These are phyloP conservation scores for Mimumesa dahlbomi DNA, from an alignment of 2,888 invertebrate species.

Conservation along the genomic window DNA sequence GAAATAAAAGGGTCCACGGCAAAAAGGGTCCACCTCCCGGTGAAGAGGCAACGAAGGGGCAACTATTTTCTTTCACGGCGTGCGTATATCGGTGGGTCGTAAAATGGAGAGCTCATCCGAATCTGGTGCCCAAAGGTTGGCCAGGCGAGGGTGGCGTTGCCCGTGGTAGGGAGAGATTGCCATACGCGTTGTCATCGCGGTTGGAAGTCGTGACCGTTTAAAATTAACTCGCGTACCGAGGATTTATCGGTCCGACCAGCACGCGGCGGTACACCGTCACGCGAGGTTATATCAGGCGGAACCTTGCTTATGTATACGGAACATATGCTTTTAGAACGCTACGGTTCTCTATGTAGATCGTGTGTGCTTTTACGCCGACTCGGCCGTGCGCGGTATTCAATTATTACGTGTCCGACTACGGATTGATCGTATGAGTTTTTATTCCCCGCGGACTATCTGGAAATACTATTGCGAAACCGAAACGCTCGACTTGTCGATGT, in stretches of 20 bases:
- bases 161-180: slow-evolving; percentile 14
- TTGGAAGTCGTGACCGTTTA: slow-evolving; percentile 60
- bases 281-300: slow-evolving; percentile 51
- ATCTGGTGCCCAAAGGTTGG: slow-evolving; percentile 21
- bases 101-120: slow-evolving; percentile 67
- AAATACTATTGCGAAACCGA: no score
- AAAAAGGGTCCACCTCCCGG: slow-evolving; percentile 53
- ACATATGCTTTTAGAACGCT: background rate
- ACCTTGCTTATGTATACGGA: slow-evolving; percentile 49
- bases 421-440: no score
- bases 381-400: no score
- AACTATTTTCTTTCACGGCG: slow-evolving; percentile 51
- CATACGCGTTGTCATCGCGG: slow-evolving; percentile 60
- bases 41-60: slow-evolving; percentile 46
- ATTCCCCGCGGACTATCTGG: no score
- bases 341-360: no score
- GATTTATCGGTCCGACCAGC: slow-evolving; percentile 53
- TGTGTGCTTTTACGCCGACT: no score
- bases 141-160: slow-evolving; percentile 4
- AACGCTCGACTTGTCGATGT: no score
- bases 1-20: no score
- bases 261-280: slow-evolving; percentile 40
- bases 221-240: slow-evolving; percentile 60
- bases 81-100: slow-evolving; percentile 36
- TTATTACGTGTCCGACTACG: no score